Base-by-base conservation (phyloP, 2,888 invertebrate species). In the Plusia festucae region DNA sequence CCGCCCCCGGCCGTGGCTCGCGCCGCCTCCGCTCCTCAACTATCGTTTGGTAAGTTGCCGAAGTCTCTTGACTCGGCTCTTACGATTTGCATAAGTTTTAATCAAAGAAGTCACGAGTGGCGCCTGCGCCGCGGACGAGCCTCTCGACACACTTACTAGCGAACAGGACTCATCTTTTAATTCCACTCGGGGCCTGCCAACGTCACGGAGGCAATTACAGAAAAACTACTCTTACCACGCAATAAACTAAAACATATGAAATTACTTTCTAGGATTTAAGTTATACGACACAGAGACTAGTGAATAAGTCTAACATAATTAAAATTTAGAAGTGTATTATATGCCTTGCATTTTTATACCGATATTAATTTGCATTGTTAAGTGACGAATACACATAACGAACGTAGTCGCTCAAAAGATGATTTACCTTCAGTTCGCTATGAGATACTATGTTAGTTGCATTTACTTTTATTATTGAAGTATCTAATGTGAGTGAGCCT, bases 51-150 rank as follows among this genome's bases (percentile, higher is more conserved):
- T 82, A 82, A 86, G 83, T 83, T 79, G 84, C 82, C 85, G 85
- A 82, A 82, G 83, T 82, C 86, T 83, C 88, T 88, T 83, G 85
- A 88, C 81, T 84, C 80, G 79, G 78, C 79, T 82, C 85, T 83
- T 82, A 82, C 81, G 86, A 90, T 90, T 88, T 88, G 87, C 91
- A 90, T 91, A 92, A 92, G 89, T 91, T 92, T 92, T 91, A 92
- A 91, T 92, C 91, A 90, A 91, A 90, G 88, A 90, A 90, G 86
- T 89, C 89, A 65, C 44, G 61, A 65, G 66, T 55, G 58, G 68
- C 63, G 62, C 68, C 64, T 66, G 64, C 52, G 46, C n/a, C 52
- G 49, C 61, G 70, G 74, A 76, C 74, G 59, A 56, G 60, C 66
- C 78, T 68, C 83, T 86, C 77, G 78, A 81, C 84, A 82, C 74